Evolutionary conservation across 2,113 vertebrate genomes (phyloP).

Genomic region (Ciconia maguari): DNA sequence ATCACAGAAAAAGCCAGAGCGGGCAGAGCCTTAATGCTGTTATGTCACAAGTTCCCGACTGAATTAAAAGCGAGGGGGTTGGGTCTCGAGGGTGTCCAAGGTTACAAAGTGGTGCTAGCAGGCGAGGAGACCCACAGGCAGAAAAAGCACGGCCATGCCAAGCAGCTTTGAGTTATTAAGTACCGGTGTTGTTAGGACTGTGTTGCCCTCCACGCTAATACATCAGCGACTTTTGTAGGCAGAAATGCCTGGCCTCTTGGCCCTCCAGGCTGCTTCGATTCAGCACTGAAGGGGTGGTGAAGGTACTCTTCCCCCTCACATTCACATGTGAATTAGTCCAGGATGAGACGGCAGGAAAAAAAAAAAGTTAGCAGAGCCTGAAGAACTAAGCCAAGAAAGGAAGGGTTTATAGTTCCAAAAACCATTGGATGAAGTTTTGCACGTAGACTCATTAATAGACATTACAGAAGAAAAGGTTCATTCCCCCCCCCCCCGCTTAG

Average conservation of each 20-base stretch:
- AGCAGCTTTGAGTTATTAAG: neutral
- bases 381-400: constrained; percentile 57
- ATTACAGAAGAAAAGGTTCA: constrained; percentile 33
- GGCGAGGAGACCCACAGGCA: neutral
- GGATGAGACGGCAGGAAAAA: neutral
- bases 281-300: constrained; percentile 12
- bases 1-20: neutral
- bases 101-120: neutral
- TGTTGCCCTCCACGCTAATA: rapidly evolving
- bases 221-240: neutral
- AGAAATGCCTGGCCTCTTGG: neutral
- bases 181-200: rapidly evolving
- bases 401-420: constrained; percentile 56
- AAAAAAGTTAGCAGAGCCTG: constrained; percentile 26
- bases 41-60: constrained; percentile 6
- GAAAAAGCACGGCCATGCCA: neutral
- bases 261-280: neutral
- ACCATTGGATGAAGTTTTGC: constrained; percentile 40
- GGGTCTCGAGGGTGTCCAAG: neutral
- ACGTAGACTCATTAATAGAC: constrained; percentile 45
- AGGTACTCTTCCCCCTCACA: constrained; percentile 23
- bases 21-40: neutral
- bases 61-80: neutral
- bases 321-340: constrained; percentile 29
- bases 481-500: neutral